Percentiles rank a stretch among this genome's conserved stretches.
These are phyloP conservation scores for Cryptocephalus primarius DNA, from an alignment of 2,888 invertebrate genomes.

Conservation along the genomic window DNA sequence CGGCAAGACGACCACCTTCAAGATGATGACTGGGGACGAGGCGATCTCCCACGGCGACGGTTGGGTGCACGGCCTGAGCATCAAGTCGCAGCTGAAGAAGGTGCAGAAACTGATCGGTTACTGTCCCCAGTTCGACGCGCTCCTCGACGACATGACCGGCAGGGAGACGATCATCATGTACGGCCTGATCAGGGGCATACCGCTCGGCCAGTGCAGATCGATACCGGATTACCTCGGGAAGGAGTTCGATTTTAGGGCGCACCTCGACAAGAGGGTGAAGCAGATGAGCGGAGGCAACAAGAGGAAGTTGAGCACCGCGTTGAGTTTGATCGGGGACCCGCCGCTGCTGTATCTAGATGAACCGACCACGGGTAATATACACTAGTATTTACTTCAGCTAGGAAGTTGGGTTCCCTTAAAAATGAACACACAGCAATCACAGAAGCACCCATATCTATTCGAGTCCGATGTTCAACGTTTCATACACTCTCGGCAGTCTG, in stretches of 20 bases:
- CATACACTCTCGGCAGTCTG: neutral
- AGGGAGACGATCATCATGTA: conserved; percentile 43
- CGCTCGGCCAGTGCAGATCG: conserved; percentile 21
- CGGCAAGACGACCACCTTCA: conserved; percentile 81
- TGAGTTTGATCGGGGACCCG: conserved; percentile 44
- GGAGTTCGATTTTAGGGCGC: conserved; percentile 35
- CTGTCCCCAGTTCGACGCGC: conserved; percentile 48
- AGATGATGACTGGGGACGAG: conserved; percentile 81
- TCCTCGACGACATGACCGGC: conserved; percentile 44
- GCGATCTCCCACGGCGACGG: conserved; percentile 58
- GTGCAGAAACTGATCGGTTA: conserved; percentile 48
- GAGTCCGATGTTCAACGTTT: neutral
- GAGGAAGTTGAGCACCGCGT: conserved; percentile 43
- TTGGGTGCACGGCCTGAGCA: conserved; percentile 39
- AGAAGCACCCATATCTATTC: too few species aligned
- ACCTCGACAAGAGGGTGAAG: conserved; percentile 37
- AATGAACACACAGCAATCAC: too few species aligned
- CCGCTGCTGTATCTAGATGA: conserved; percentile 43
- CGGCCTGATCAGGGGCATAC: conserved; percentile 39
- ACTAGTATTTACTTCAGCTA: too few species aligned
- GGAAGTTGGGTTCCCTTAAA: neutral
- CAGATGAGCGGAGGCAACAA: conserved; percentile 45
- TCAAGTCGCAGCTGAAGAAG: conserved; percentile 19
- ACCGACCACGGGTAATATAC: conserved; percentile 41
- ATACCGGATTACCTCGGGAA: conserved; percentile 31